phyloP scores from a whole-genome alignment of 1,140 invertebrate species.

The Drosophila miranda region DNA sequence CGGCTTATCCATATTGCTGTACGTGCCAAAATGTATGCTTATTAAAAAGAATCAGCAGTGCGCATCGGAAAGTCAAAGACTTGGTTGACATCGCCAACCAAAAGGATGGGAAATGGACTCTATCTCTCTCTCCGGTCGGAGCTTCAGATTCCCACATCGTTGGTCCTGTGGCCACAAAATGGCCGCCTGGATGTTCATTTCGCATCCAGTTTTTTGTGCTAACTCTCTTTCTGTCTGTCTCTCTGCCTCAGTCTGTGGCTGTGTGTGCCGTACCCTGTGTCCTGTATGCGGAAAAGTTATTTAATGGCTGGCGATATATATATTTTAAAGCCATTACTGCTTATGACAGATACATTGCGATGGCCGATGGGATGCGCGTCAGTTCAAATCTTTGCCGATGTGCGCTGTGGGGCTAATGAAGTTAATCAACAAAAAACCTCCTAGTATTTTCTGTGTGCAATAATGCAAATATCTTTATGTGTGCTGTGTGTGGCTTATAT shows the following conservation, averaged over 20 bases:
- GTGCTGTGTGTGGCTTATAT: constrained; percentile 25
- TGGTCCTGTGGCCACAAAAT: constrained; percentile 57
- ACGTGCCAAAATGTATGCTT: constrained; percentile 71
- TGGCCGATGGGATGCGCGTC: constrained; percentile 19
- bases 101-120: constrained; percentile 13
- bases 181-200: constrained; percentile 58
- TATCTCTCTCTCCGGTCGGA: not conserved
- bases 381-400: constrained; percentile 27
- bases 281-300: constrained; percentile 35
- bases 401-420: constrained; percentile 6
- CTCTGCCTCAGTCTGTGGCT: constrained; percentile 6
- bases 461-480: constrained; percentile 9
- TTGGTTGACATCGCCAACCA: constrained; percentile 49
- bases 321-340: constrained; percentile 60
- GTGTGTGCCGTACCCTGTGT: not conserved
- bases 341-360: constrained; percentile 58
- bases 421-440: constrained; percentile 23
- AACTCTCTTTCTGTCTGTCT: constrained; percentile 30
- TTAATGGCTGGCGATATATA: constrained; percentile 58
- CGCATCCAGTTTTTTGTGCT: constrained; percentile 54
- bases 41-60: constrained; percentile 73
- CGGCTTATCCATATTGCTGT: constrained; percentile 55
- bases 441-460: not conserved
- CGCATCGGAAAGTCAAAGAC: constrained; percentile 62
- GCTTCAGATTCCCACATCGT: constrained; percentile 35